A percentile compares a stretch with the other conserved stretches of the same genome.
These are phyloP conservation scores for Platysternon megacephalum DNA, from an alignment of 2,113 vertebrate genomes.

Conservation along the genomic window DNA sequence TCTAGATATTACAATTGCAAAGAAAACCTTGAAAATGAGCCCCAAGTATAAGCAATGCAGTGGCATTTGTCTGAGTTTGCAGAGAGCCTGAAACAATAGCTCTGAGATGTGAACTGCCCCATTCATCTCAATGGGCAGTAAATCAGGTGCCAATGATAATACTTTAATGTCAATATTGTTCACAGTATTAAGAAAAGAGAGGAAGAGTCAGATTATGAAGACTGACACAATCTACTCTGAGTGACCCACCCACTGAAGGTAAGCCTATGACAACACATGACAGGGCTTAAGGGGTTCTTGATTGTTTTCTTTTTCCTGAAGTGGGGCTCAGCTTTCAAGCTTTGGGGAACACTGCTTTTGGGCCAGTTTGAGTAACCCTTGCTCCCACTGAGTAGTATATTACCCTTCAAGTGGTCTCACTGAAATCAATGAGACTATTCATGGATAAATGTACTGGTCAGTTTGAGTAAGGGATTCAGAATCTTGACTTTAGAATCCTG, in stretches of 20 bases:
- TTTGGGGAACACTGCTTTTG: not conserved
- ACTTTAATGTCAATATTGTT: not conserved
- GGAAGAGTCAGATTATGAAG: not conserved
- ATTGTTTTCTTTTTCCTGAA: not conserved
- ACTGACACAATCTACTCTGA: not conserved
- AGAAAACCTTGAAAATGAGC: not conserved
- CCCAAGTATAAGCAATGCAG: not conserved
- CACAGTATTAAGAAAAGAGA: not conserved
- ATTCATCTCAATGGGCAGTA: not conserved
- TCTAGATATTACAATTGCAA: not conserved
- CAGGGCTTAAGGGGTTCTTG: not conserved
- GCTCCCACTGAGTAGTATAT: not conserved
- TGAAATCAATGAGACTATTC: not conserved
- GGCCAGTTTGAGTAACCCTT: not conserved
- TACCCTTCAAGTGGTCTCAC: not conserved
- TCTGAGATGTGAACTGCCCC: not conserved
- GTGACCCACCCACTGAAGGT: not conserved
- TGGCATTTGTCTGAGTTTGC: not conserved
- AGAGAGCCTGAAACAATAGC: not conserved
- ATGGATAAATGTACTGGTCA: not conserved
- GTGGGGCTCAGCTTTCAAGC: not conserved
- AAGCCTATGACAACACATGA: not conserved
- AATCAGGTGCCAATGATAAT: not conserved
- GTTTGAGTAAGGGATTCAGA: not conserved
- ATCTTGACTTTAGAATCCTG: not conserved